A percentile compares a stretch with the other conserved stretches of the same genome.
Evolutionary conservation across 92 coral and sea anemone genomes (phyloP).

Genomic region (Umimayanthus kanabou): DNA sequence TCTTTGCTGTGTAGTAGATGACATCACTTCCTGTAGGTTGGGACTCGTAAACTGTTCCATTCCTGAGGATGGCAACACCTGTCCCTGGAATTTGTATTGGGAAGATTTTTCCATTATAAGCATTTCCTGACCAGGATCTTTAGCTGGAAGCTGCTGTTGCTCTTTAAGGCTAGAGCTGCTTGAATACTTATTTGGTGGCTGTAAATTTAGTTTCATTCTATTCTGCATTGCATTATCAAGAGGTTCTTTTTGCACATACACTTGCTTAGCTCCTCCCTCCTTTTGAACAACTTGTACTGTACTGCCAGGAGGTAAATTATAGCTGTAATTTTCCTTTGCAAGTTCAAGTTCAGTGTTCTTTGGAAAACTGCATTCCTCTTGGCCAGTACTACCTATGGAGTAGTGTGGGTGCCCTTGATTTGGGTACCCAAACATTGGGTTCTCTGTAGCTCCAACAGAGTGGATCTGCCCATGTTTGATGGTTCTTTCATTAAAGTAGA

Average conservation of each 20-base stretch:
- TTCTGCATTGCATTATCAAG: not conserved
- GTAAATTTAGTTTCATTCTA: not conserved
- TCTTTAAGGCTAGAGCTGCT: not conserved
- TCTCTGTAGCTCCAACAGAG: not conserved
- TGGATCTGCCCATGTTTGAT: not conserved
- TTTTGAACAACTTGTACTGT: not conserved
- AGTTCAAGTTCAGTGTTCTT: not conserved
- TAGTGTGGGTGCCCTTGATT: conserved; percentile 3
- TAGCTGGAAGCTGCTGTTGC: conserved; percentile 24
- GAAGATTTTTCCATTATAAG: conserved; percentile 7
- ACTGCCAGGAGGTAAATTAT: not conserved
- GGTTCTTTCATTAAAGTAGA: not conserved
- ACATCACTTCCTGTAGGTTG: not conserved
- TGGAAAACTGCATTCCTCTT: not conserved
- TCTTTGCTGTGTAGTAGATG: not conserved
- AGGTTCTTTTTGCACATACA: not conserved
- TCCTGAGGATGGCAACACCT: not conserved
- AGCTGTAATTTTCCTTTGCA: not conserved
- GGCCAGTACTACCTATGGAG: not conserved
- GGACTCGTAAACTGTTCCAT: not conserved
- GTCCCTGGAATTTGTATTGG: conserved; percentile 1
- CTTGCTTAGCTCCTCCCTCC: conserved; percentile 15
- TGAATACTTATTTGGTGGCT: not conserved
- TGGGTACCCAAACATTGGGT: not conserved
- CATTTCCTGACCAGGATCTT: not conserved